phyloP scores from a whole-genome alignment of 2,113 vertebrate species.

The Pheucticus melanocephalus region DNA sequence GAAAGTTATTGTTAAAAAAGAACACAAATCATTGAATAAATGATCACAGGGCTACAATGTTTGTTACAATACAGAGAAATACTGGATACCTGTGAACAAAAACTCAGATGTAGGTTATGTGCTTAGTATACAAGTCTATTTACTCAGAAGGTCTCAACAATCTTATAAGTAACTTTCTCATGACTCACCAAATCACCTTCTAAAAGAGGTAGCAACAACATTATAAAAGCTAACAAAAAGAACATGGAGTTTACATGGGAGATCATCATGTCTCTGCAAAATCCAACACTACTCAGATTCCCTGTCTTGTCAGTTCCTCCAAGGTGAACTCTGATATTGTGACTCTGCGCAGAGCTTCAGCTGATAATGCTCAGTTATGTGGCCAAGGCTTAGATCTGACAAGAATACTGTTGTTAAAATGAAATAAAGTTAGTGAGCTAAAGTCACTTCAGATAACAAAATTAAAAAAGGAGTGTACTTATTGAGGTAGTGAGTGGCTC shows the following conservation, averaged over 20 bases:
- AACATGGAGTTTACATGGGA: not conserved
- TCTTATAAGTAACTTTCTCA: not conserved
- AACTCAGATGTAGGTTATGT: not conserved
- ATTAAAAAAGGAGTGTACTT: not conserved
- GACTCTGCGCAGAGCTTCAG: not conserved
- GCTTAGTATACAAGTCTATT: not conserved
- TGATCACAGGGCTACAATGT: not conserved
- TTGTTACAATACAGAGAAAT: not conserved
- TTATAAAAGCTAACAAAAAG: not conserved
- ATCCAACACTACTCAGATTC: not conserved
- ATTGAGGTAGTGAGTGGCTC: not conserved
- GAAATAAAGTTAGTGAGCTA: not conserved
- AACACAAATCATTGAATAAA: not conserved
- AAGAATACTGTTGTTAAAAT: not conserved
- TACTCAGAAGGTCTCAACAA: not conserved
- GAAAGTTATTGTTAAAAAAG: not conserved
- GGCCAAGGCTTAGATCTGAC: not conserved
- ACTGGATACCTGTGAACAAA: not conserved
- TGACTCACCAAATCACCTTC: not conserved
- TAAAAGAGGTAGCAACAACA: not conserved
- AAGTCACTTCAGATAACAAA: not conserved
- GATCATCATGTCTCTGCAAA: not conserved
- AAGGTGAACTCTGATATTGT: rapidly evolving
- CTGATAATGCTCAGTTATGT: not conserved
- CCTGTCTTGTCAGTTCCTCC: not conserved